Percentiles rank a stretch among this genome's conserved stretches.
phyloP scores from a whole-genome alignment of 2,888 invertebrate genomes.

The Parelbella ahira region DNA sequence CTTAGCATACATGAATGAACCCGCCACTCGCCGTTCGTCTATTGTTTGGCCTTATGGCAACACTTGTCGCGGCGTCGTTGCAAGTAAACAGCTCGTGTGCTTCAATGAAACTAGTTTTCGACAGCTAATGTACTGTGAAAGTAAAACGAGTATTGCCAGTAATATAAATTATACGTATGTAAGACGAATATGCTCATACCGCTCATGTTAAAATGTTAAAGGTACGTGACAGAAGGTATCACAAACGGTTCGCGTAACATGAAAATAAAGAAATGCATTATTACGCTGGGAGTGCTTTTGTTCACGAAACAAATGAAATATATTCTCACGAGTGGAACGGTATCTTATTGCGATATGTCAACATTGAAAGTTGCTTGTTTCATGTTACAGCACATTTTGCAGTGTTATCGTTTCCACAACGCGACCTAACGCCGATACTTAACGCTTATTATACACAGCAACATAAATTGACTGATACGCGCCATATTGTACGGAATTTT shows the following conservation, averaged over 20 bases:
- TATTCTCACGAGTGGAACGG: slow-evolving; percentile 40
- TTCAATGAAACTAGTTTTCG: slow-evolving; percentile 24
- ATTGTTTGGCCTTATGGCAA: slow-evolving; percentile 30
- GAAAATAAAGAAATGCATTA: slow-evolving; percentile 24
- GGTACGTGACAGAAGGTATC: slow-evolving; percentile 9
- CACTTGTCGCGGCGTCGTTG: slow-evolving; percentile 21
- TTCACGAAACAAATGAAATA: slow-evolving; percentile 35
- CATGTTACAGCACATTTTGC: slow-evolving; percentile 44
- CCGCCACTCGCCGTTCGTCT: slow-evolving; percentile 28
- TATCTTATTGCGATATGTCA: slow-evolving; percentile 40
- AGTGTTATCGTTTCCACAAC: slow-evolving; percentile 35
- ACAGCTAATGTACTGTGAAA: slow-evolving; percentile 18
- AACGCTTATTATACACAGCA: slow-evolving; percentile 14
- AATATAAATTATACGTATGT: too few species aligned
- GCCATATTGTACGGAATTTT: slow-evolving; percentile 9
- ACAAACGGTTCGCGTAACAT: slow-evolving; percentile 26
- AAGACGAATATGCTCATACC: too few species aligned
- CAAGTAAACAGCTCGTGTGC: slow-evolving; percentile 22
- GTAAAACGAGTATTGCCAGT: slow-evolving; percentile 8
- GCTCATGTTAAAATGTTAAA: slow-evolving; percentile 27
- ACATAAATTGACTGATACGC: slow-evolving; percentile 20
- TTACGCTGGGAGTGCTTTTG: slow-evolving; percentile 25
- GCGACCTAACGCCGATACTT: slow-evolving; percentile 25
- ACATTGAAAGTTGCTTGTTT: slow-evolving; percentile 40
- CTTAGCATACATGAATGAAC: slow-evolving; percentile 49